Percentiles rank a stretch among this genome's conserved stretches.
phyloP scores from a whole-genome alignment of 1,140 invertebrate genomes.

The Steinernema khuongi region DNA sequence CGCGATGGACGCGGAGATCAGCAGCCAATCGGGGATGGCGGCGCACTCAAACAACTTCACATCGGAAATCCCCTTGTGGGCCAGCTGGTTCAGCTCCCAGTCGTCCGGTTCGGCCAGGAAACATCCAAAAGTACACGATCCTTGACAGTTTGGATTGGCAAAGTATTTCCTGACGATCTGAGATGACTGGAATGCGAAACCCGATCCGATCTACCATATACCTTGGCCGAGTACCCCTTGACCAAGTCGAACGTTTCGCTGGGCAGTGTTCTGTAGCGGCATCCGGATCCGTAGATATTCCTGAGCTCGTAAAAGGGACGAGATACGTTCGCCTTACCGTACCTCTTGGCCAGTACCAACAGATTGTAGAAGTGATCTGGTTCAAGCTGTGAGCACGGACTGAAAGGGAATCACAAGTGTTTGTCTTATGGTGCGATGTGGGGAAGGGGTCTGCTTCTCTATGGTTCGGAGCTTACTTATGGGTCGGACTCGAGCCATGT shows the following conservation, averaged over 20 bases:
- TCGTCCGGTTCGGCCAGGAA: neutral
- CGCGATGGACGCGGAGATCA: neutral
- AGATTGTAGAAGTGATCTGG: slow-evolving; percentile 6
- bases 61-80: neutral
- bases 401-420: neutral
- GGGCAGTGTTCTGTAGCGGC: neutral
- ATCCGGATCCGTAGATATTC: neutral
- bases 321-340: neutral
- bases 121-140: neutral
- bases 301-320: neutral
- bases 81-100: neutral
- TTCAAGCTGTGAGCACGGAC: neutral
- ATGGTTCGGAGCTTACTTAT: too few species aligned
- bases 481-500: too few species aligned
- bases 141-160: neutral
- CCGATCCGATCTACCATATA: neutral
- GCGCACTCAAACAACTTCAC: neutral
- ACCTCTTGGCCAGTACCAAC: neutral
- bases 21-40: neutral
- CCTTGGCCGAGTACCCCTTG: neutral
- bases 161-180: neutral
- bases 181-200: too few species aligned
- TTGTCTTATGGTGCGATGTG: too few species aligned
- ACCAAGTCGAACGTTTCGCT: neutral
- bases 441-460: too few species aligned